Conservation (phyloP, 2,888 invertebrate genomes). For the Trichogramma dendrolimi region DNA sequence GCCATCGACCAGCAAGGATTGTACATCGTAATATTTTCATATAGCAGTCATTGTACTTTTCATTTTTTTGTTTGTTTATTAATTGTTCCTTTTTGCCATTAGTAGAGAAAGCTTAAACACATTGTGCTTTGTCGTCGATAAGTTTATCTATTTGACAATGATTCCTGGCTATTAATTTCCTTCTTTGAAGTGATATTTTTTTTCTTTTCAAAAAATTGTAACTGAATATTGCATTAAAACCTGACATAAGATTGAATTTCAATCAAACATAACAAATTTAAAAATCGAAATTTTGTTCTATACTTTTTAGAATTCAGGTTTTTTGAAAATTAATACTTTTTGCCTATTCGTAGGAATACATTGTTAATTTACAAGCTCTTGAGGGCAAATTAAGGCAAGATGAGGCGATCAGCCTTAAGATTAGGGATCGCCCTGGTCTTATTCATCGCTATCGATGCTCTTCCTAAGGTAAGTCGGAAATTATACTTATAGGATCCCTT, state of each 20-base stretch:
- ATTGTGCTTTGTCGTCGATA: too few species aligned
- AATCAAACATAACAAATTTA: too few species aligned
- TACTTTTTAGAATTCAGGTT: neutral
- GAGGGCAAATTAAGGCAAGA: neutral
- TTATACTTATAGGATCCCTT: neutral
- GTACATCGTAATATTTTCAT: constrained; percentile 10
- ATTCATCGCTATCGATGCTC: constrained; percentile 16
- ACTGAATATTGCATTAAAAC: too few species aligned
- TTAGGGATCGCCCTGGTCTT: constrained; percentile 25
- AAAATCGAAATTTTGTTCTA: too few species aligned
- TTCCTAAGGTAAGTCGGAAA: constrained; percentile 21
- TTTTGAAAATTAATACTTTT: neutral
- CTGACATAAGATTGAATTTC: too few species aligned
- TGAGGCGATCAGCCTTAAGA: constrained; percentile 30
- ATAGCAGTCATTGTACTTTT: neutral
- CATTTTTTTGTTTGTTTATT: neutral
- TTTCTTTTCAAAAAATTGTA: neutral
- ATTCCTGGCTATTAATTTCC: too few species aligned
- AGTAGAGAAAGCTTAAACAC: too few species aligned
- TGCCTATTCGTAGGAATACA: neutral
- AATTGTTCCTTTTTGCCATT: neutral
- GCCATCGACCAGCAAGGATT: constrained; percentile 16
- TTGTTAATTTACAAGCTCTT: neutral
- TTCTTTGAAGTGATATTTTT: neutral
- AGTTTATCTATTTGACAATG: too few species aligned